These are phyloP conservation scores for Caenorhabditis becei DNA, from an alignment of 2,888 invertebrate genomes.

Conservation along the genomic window DNA sequence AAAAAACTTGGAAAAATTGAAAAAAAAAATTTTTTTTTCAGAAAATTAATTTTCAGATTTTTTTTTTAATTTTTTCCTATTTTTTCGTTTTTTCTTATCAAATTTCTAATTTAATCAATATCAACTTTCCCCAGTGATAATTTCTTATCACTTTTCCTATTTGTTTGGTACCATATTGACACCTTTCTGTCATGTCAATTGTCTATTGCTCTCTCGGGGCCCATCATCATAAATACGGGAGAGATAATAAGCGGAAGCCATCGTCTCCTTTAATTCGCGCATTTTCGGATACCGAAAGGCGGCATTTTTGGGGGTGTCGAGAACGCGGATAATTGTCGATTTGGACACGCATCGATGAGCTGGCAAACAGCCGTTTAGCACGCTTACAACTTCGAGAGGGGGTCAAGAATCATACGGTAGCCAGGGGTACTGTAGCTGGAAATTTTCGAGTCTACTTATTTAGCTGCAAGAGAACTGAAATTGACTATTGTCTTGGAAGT, in stretches of 20 bases:
- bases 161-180: no score
- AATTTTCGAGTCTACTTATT: no score
- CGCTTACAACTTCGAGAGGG: not conserved
- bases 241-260: constrained; percentile 54
- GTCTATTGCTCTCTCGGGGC: no score
- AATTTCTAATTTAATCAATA: no score
- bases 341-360: constrained; percentile 41
- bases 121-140: no score
- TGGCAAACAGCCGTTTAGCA: constrained; percentile 51
- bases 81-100: no score
- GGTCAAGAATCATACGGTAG: not conserved
- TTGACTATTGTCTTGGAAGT: no score
- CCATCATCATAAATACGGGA: constrained; percentile 17
- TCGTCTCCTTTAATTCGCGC: constrained; percentile 29
- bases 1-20: not conserved
- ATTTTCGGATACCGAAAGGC: constrained; percentile 18
- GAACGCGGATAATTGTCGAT: constrained; percentile 36
- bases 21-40: not conserved
- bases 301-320: constrained; percentile 12
- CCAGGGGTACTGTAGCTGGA: no score
- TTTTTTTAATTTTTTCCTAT: no score
- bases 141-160: no score
- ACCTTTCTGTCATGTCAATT: no score
- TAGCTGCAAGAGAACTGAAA: no score
- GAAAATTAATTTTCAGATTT: not conserved